Conservation (phyloP, 2,797 vertebrate genomes). For the Amblyopsis hoosieri region DNA sequence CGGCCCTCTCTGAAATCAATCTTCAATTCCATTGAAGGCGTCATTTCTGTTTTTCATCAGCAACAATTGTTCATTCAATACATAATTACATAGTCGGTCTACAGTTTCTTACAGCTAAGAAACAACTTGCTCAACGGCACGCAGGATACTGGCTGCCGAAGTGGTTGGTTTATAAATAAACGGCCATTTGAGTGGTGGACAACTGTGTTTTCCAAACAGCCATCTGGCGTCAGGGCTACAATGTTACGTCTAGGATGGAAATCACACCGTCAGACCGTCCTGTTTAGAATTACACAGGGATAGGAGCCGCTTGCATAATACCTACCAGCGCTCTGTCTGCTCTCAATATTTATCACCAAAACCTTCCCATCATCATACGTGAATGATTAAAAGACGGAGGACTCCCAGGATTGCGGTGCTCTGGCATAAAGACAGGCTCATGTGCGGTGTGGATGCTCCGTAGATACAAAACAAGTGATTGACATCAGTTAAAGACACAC, state of each 20-base stretch:
- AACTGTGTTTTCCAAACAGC: constrained; percentile 9
- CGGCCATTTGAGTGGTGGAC: background rate
- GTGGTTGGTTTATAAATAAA: constrained; percentile 9
- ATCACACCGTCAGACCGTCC: constrained; percentile 11
- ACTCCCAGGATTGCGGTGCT: constrained; percentile 45
- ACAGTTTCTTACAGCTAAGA: background rate
- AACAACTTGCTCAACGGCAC: background rate
- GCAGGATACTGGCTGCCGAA: background rate
- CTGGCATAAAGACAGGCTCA: constrained; percentile 34
- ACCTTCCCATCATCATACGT: constrained; percentile 53
- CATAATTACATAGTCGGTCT: background rate
- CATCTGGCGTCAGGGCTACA: constrained; percentile 11
- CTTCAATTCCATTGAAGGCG: background rate
- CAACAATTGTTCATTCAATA: constrained; percentile 32
- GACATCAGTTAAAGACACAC: too few species aligned
- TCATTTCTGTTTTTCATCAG: constrained; percentile 27
- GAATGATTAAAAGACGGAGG: constrained; percentile 61
- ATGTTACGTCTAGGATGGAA: constrained; percentile 1
- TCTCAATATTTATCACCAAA: constrained; percentile 55
- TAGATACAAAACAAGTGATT: too few species aligned
- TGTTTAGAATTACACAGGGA: constrained; percentile 32
- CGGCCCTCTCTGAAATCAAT: constrained; percentile 11
- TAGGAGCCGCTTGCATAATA: constrained; percentile 29
- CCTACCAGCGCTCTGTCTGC: constrained; percentile 55
- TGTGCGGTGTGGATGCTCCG: constrained; percentile 34